Conservation (phyloP, 2,797 vertebrate genomes). For the Acropternis orthonyx region DNA sequence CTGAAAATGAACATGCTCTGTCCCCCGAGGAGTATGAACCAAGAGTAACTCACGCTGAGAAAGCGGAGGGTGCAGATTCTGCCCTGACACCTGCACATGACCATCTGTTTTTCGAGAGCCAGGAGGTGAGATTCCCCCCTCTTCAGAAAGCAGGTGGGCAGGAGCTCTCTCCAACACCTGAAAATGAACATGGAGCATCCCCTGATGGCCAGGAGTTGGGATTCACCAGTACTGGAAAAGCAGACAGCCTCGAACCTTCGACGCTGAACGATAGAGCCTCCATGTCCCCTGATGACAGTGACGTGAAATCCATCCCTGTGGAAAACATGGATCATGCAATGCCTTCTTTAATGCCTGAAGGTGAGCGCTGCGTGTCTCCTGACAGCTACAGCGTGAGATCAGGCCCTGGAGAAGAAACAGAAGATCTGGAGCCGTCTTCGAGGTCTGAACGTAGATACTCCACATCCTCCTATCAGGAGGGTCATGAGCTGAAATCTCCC, state of each 20-base stretch:
- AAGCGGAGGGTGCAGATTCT: background rate
- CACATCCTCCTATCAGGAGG: conserved; percentile 65
- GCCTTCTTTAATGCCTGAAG: background rate
- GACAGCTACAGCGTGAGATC: conserved; percentile 32
- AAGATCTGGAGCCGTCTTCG: conserved; percentile 52
- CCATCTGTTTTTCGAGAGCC: background rate
- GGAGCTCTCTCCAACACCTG: background rate
- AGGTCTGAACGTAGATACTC: conserved; percentile 68
- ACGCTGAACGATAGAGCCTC: background rate
- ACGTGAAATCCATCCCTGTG: background rate
- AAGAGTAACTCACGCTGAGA: background rate
- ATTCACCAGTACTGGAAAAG: background rate
- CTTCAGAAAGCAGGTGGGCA: background rate
- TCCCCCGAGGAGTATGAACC: background rate
- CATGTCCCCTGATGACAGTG: background rate
- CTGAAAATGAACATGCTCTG: background rate
- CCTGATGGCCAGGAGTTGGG: background rate
- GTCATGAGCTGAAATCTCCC: conserved; percentile 12
- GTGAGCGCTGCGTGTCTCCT: background rate
- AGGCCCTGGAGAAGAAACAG: background rate
- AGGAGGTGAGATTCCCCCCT: background rate
- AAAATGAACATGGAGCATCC: background rate
- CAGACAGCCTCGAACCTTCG: rapidly evolving
- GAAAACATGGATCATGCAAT: background rate
- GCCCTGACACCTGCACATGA: background rate